These are phyloP conservation scores for Leucoraja erinaceus DNA, from an alignment of 2,113 vertebrate species.

Conservation along the genomic window DNA sequence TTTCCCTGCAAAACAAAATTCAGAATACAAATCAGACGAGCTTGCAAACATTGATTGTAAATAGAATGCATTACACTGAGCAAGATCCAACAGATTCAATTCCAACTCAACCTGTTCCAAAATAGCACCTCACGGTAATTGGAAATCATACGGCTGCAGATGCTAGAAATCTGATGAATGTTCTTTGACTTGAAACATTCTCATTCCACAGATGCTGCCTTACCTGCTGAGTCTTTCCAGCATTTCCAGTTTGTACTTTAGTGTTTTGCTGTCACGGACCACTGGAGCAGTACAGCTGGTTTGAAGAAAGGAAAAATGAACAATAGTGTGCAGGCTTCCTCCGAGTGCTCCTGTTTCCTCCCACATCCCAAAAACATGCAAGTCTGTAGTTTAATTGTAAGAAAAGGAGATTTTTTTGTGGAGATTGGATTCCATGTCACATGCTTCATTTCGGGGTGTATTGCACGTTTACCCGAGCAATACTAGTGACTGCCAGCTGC, in stretches of 20 bases:
- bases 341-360: too few species aligned
- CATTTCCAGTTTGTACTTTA: too few species aligned
- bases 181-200: too few species aligned
- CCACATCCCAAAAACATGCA: too few species aligned
- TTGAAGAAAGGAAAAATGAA: neutral
- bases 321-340: neutral
- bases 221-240: too few species aligned
- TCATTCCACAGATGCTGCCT: too few species aligned
- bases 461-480: neutral
- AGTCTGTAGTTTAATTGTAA: too few species aligned
- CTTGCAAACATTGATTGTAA: neutral
- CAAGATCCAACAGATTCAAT: neutral
- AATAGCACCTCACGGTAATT: neutral
- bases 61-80: neutral
- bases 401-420: neutral
- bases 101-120: neutral
- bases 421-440: neutral
- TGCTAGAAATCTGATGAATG: too few species aligned
- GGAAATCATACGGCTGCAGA: too few species aligned
- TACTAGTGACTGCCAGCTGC: neutral
- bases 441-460: neutral
- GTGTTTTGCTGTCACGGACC: neutral
- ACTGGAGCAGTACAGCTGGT: too few species aligned
- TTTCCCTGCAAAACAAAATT: constrained; percentile 67
- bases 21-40: neutral